These are phyloP conservation scores for Stichodactyla mertensii DNA, from an alignment of 64 coral and sea anemone genomes.

Conservation along the genomic window DNA sequence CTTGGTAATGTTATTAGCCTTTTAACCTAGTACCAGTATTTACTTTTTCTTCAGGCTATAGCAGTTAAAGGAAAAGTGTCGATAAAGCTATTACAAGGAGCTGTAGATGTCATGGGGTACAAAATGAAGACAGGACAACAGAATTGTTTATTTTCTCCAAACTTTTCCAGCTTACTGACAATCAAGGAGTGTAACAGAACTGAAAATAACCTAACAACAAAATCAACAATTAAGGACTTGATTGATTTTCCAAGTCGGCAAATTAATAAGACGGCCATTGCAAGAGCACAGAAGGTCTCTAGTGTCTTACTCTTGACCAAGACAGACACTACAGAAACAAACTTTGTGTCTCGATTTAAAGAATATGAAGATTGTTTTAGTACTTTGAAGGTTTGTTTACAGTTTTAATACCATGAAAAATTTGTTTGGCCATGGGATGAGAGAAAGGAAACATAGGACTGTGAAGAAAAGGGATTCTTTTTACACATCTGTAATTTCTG, in stretches of 20 bases:
- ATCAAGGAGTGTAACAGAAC: conserved; percentile 19
- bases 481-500: no score
- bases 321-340: conserved; percentile 18
- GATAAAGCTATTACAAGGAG: neutral
- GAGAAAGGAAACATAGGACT: no score
- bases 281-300: conserved; percentile 16
- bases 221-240: neutral
- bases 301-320: conserved; percentile 15
- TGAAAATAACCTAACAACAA: neutral
- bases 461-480: no score
- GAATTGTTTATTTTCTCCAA: conserved; percentile 16
- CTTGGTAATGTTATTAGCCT: neutral
- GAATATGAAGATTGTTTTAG: neutral
- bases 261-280: neutral
- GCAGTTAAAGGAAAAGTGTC: neutral
- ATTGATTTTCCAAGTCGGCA: neutral
- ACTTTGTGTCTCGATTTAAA: conserved; percentile 23
- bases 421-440: neutral
- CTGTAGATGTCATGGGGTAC: neutral
- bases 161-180: conserved; percentile 24
- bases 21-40: neutral
- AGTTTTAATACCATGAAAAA: no score
- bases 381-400: neutral
- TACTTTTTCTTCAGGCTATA: neutral
- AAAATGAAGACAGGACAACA: conserved; percentile 11